phyloP scores from a whole-genome alignment of 2,113 vertebrate genomes.

The Campylomormyrus numenius region DNA sequence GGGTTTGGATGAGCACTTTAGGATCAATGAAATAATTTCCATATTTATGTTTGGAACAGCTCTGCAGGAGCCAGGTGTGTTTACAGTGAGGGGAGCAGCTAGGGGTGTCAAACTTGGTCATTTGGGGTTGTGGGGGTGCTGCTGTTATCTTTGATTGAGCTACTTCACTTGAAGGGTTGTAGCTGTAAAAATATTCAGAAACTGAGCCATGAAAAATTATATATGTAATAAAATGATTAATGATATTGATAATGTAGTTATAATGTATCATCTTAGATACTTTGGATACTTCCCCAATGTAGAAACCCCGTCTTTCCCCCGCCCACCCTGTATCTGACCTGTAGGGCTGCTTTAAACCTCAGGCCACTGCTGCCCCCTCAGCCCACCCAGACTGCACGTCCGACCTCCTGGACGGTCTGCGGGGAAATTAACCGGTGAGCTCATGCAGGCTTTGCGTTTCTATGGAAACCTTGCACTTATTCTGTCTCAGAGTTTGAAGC shows the following conservation, averaged over 20 bases:
- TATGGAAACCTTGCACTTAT: slow-evolving; percentile 55
- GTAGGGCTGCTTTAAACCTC: slow-evolving; percentile 7
- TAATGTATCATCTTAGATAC: not conserved
- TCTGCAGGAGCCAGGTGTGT: not conserved
- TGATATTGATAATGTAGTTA: not conserved
- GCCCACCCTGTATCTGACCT: not conserved
- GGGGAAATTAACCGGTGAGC: slow-evolving; percentile 58
- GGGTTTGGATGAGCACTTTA: not conserved
- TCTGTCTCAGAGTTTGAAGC: slow-evolving; percentile 43
- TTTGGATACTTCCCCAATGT: not conserved
- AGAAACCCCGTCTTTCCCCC: not conserved
- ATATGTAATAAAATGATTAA: not conserved
- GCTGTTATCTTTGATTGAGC: not conserved
- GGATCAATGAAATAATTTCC: not conserved
- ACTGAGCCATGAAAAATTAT: not conserved
- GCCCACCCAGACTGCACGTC: slow-evolving; percentile 28
- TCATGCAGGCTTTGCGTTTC: slow-evolving; percentile 51
- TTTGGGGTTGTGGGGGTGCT: not conserved
- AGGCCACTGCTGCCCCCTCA: slow-evolving; percentile 26
- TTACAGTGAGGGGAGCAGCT: not conserved
- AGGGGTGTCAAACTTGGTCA: not conserved
- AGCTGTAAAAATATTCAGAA: not conserved
- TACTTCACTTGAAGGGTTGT: not conserved
- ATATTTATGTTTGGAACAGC: not conserved
- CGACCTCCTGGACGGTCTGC: slow-evolving; percentile 37